Base-by-base conservation (phyloP, 2,797 vertebrate species). In the Lutra lutra region DNA sequence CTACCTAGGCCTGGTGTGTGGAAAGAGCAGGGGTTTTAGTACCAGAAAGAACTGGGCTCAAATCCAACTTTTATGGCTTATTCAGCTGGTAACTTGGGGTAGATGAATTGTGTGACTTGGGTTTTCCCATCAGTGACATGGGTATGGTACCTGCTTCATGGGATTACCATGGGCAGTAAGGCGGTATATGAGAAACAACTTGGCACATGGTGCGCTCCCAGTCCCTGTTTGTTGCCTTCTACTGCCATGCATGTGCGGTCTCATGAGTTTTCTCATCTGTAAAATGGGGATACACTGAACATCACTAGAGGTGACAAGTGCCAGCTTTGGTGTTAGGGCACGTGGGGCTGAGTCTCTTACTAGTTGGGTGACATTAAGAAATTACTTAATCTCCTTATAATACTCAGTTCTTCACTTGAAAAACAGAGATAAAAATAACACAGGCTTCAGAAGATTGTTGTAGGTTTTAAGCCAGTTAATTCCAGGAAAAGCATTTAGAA, bases 361-460 rank as follows among this genome's bases (percentile, higher is more conserved):
- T 68, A n/a, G 54, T 82, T 78, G 2, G 40, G 17, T 54, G 87
- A 95, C 32, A 35, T 58, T 86, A 70, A 46, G 38, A 96, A 88
- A 83, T 43, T 29, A 46, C 18, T 92, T 88, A 27, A 35, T 66
- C 40, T 95, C n/a, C 18, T 75, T 78, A 17, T 14, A 73, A 17
- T 21, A 78, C n/a, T 86, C 66, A n/a, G 62, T 18, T 35, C 48
- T 23, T 88, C 60, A 87, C 54, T 89, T 97, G 83, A 77, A 93
- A 94, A 95, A 38, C 11, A 40, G 54, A 77, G 38, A 91, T 40
- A 78, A 58, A 64, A 64, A 93, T 46, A 80, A 40, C 27, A 80
- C 32, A 70, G n/a, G 0, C 51, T 54, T 90, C 66, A 56, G n/a
- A 95, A 78, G 51, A 64, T 18, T 46, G 20, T 43, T 84, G 40